Evolutionary conservation across 1,140 invertebrate genomes (phyloP), one percentile per base, ranked within the genome.

Genomic region (Drosophila kurseongensis): DNA sequence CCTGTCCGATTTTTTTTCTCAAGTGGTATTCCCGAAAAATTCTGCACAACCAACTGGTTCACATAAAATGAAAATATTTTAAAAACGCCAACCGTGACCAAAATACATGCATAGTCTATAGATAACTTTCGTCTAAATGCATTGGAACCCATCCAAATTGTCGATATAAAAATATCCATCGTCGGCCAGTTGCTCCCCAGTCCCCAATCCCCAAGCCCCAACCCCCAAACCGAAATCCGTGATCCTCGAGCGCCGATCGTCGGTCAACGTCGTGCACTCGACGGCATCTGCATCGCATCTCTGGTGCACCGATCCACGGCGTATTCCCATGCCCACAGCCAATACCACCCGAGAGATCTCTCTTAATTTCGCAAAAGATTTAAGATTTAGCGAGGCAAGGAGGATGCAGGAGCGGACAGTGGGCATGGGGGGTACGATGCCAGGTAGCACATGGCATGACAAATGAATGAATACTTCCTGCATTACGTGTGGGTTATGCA

Each of bases 131-230:
- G 68, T 80, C 80, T 91, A 89, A 91, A 91, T 88, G 89, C 88
- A 91, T 91, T 91, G 88, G 88, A 91, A 88, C 77, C 63, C 69
- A 76, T 91, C 88, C 88, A 91, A 91, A 91, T 90, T 81, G 83
- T 75, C 69, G 80, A 83, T 88, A 91, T 91, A 91, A 78, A 91
- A 91, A 91, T 91, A 91, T 83, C 80, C 72, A 88, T 89, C 83
- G 77, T 83, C 85, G 69, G 78, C 65, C 81, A 47, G 72, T 56
- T 60, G 48, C 55, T 51, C 38, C 45, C 44, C 60, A 42, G n/a
- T 38, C 35, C 54, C 23, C 54, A 57, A 35, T 48, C 47, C 48
- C 58, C 29, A 32, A 8, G 0, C 13, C 27, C 47, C 44, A 47
- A n/a, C 36, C 51, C 41, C 52, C 40, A 36, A 47, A 56, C 63